Base-by-base conservation (phyloP, 2,888 invertebrate species). In the Hydroisotoma schaefferi region DNA sequence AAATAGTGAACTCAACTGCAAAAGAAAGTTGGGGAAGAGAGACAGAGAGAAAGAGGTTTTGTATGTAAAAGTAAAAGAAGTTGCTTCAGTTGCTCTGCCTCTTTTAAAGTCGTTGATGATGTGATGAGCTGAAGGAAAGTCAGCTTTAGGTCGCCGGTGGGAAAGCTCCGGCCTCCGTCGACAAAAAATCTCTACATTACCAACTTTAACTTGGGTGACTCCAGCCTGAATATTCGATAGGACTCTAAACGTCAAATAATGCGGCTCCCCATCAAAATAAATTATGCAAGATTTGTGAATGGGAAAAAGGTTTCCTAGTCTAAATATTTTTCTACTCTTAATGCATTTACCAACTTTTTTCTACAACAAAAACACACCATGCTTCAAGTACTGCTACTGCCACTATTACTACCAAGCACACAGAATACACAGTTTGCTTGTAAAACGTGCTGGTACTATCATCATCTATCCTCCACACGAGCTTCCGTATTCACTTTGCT, bases 231-330 rank as follows among this genome's bases (percentile, higher is more conserved):
- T 46, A 46, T 46, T 46, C 46, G 46, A 46, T 46, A 46, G 55
- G 63, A 33, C 59, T 63, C 55, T 60, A 63, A 63, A 60, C 60
- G 63, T 63, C 59, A 59, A 63, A 60, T 63, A 63, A 63, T 63
- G 60, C 49, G 59, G 57, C 48, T 57, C 46, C 53, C 63, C 56
- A 59, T 59, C 63, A 59, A 59, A 63, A 59, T 63, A 63, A 63
- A 63, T 63, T 63, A 63, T 63, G 63, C 57, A 59, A 59, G 59
- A 51, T 63, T 59, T 59, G 43, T 26, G 49, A 59, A 59, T 53
- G 47, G 62, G 55, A 37, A 59, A 59, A 57, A 55, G 61, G 57
- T 61, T 57, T 46, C 38, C 25, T 47, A 63, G 56, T 59, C 56
- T 43, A 63, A 59, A 63, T 63, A 63, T 63, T 59, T 63, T 56